Conservation (phyloP, 2,113 vertebrate genomes). For the Nansenia antarctica region DNA sequence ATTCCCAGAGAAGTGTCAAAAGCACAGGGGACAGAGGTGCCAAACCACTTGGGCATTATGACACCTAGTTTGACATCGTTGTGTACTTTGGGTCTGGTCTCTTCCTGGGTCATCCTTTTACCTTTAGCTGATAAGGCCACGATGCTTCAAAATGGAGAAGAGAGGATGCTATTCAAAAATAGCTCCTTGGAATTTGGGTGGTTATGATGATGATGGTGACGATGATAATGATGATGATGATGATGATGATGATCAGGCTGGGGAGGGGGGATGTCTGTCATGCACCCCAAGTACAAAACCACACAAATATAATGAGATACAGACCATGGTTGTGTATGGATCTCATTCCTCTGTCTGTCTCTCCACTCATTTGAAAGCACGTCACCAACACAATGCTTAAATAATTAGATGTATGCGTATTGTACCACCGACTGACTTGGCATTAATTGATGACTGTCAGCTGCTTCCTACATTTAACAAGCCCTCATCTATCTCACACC, state of each 20-base stretch:
- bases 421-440: background rate
- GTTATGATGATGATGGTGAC: too few relatives aligned
- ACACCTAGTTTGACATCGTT: background rate
- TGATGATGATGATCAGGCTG: too few relatives aligned
- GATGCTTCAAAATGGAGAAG: background rate
- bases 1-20: constrained; percentile 9
- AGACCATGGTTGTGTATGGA: too few relatives aligned
- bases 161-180: background rate
- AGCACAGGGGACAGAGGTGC: background rate
- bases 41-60: constrained; percentile 3
- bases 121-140: background rate
- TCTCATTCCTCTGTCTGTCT: too few relatives aligned
- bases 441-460: constrained; percentile 4
- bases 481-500: constrained; percentile 4
- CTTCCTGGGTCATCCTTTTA: background rate
- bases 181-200: too few relatives aligned
- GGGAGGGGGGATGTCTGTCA: background rate
- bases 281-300: too few relatives aligned
- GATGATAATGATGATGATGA: too few relatives aligned
- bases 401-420: background rate
- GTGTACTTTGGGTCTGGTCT: background rate
- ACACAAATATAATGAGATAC: too few relatives aligned
- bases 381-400: background rate
- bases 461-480: constrained; percentile 12
- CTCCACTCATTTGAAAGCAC: too few relatives aligned